phyloP scores from a whole-genome alignment of 2,113 vertebrate species.

The Rhinoderma darwinii region DNA sequence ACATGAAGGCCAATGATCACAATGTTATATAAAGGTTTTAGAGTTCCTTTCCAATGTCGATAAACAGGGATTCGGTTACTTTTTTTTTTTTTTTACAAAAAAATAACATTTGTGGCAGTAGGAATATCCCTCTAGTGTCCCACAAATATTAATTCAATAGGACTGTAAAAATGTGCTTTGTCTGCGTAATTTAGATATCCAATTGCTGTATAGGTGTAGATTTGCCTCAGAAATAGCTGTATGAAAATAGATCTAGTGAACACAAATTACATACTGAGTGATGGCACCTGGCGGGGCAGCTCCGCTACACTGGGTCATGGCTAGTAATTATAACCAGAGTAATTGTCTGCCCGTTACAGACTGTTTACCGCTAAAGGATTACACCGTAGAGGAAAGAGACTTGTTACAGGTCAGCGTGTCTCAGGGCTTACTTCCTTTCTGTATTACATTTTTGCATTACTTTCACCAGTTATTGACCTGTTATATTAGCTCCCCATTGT shows the following conservation, averaged over 20 bases:
- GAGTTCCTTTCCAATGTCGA: not conserved
- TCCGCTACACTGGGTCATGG: not conserved
- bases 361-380: not conserved
- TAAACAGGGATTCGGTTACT: conserved; percentile 1
- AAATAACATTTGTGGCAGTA: not conserved
- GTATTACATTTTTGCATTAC: conserved; percentile 10
- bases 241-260: not conserved
- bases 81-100: not conserved
- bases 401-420: conserved; percentile 29
- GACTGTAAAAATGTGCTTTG: not conserved
- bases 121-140: not conserved
- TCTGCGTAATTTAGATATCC: not conserved
- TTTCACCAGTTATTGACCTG: conserved; percentile 32
- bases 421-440: conserved; percentile 7
- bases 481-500: conserved; percentile 18
- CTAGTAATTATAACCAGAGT: conserved; percentile 21
- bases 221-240: not conserved
- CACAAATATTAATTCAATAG: not conserved
- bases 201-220: not conserved
- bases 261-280: not conserved
- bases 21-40: not conserved
- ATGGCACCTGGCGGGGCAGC: not conserved
- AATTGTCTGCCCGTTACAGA: conserved; percentile 26
- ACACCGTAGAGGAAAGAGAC: not conserved
- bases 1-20: no score